Base-by-base conservation (phyloP, 2,888 invertebrate genomes). In the Aporophyla nigra region DNA sequence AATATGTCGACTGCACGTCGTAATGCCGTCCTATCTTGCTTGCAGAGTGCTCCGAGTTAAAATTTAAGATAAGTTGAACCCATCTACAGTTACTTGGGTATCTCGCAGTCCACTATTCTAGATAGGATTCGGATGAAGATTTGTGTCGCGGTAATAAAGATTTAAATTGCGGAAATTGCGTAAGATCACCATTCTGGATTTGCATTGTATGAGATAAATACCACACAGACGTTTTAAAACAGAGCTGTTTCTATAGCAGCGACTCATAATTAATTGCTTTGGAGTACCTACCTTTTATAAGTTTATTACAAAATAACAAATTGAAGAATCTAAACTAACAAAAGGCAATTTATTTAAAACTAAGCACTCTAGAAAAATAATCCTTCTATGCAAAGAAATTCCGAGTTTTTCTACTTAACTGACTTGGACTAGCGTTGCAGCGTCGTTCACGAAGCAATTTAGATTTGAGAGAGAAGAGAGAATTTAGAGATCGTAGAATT, bases 1-100 rank as follows among this genome's bases (percentile, higher is more conserved):
- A 80, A 75, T 78, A 81, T 82, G 76, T 82, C 82, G 76, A 78
- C 59, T 81, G 75, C 85, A 76, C 73, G 72, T 74, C 46, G 66
- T 82, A 75, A 78, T 85, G 78, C 27, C 19, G 49, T 80, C 53
- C 81, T 80, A 77, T 83, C 74, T 78, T 56, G 61, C 70, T 81
- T 76, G 74, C 80, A 72, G 75, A 59, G 56, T 72, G 74, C 63
- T 65, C 59, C 58, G 53, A 19, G 68, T 77, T 77, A 77, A 81
- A 75, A 74, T 80, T 73, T 72, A 80, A 79, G 69, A 84, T 84
- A 87, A 76, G 79, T 78, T 76, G 69, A 61, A 72, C 66, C 63
- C 33, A 68, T 74, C 53, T 53, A 67, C 67, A 77, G 70, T 63
- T 54, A 67, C 53, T 67, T 73, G 62, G 68, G 6, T 65, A 83